Evolutionary conservation across 2,113 vertebrate species (phyloP).

Genomic region (Cyphomyrus plagiostoma): DNA sequence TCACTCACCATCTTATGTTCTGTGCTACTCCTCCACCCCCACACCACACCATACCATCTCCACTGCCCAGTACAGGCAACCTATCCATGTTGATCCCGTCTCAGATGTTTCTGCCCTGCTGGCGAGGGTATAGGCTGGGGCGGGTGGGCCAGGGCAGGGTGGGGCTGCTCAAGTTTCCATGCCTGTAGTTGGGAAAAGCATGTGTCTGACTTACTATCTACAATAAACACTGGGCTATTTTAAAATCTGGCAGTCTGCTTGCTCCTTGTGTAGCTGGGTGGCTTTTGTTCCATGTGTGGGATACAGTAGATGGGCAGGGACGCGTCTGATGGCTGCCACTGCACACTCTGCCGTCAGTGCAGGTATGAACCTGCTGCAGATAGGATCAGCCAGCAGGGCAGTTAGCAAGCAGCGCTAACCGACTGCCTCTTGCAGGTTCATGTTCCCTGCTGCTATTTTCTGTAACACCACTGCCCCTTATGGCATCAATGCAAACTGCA

Average conservation of each 20-base stretch:
- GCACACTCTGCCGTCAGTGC: neutral
- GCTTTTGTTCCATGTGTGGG: neutral
- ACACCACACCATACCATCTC: neutral
- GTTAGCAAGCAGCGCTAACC: neutral
- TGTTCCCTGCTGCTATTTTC: neutral
- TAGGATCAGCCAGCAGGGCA: neutral
- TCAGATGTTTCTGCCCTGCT: neutral
- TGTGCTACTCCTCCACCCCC: neutral
- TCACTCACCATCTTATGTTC: constrained; percentile 5
- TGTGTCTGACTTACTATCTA: neutral
- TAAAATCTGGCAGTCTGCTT: neutral
- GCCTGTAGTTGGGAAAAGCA: constrained; percentile 2
- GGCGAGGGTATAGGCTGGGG: neutral
- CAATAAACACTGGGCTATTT: constrained; percentile 19
- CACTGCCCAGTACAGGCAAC: neutral
- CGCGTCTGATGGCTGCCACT: neutral
- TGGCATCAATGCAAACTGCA: neutral
- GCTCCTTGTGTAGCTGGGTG: neutral
- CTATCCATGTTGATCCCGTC: constrained; percentile 26
- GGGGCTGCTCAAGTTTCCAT: neutral
- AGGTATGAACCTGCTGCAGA: neutral
- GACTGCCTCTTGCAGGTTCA: neutral
- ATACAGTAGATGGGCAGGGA: neutral
- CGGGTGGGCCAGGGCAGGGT: neutral
- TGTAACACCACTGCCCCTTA: neutral